phyloP scores from a whole-genome alignment of 1,140 invertebrate species.

The Theocolax elegans region DNA sequence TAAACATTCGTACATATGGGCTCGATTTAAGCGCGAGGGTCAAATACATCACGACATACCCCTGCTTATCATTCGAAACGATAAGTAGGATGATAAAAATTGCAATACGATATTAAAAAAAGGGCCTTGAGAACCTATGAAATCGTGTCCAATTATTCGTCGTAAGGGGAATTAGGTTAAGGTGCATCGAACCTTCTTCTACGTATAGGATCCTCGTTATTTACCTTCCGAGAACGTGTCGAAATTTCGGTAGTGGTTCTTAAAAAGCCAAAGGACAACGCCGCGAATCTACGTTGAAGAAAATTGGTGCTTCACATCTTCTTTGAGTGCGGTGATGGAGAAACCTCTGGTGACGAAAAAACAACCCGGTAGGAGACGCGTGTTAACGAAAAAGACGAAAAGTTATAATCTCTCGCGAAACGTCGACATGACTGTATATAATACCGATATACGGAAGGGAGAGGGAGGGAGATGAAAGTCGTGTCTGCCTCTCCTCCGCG shows the following conservation, averaged over 20 bases:
- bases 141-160: neutral
- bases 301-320: too few species aligned
- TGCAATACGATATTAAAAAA: neutral
- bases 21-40: too few species aligned
- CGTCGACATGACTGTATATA: neutral
- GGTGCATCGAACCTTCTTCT: slow-evolving; percentile 7
- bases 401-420: slow-evolving; percentile 1
- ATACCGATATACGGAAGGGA: neutral
- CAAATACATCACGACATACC: too few species aligned
- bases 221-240: too few species aligned
- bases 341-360: too few species aligned
- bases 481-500: neutral
- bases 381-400: too few species aligned
- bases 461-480: neutral
- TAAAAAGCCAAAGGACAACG: too few species aligned
- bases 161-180: slow-evolving; percentile 24
- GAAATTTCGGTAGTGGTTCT: too few species aligned
- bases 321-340: too few species aligned
- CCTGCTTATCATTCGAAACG: too few species aligned
- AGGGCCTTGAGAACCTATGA: slow-evolving; percentile 7
- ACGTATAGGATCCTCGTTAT: neutral
- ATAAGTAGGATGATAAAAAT: slow-evolving; percentile 17
- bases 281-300: too few species aligned
- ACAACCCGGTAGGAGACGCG: too few species aligned
- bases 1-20: slow-evolving; percentile 29